These are phyloP conservation scores for Discoglossus pictus DNA, from an alignment of 2,797 vertebrate genomes.

Conservation along the genomic window DNA sequence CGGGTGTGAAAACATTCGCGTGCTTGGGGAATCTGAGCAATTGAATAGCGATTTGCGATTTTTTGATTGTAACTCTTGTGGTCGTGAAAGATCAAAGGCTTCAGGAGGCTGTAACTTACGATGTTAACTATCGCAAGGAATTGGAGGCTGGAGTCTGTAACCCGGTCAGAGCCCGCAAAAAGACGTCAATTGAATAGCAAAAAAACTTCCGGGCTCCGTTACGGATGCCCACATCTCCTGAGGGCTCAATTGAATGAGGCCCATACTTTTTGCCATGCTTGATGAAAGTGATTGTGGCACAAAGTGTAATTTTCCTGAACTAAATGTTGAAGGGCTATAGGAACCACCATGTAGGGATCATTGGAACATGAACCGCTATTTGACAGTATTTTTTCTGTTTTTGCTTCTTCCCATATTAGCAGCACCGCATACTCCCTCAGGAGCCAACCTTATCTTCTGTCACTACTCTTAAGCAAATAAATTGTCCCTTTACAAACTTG, in stretches of 20 bases:
- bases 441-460: background rate
- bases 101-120: too few relatives aligned
- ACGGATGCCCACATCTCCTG: too few relatives aligned
- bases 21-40: too few relatives aligned
- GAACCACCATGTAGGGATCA: constrained; percentile 1
- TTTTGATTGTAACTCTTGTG: too few relatives aligned
- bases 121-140: background rate
- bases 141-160: constrained; percentile 1
- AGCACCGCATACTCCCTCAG: background rate
- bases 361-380: background rate
- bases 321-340: constrained; percentile 11
- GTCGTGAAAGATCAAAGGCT: too few relatives aligned
- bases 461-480: background rate
- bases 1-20: too few relatives aligned
- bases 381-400: constrained; percentile 6
- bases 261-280: background rate
- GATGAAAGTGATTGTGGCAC: background rate
- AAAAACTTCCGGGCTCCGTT: too few relatives aligned
- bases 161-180: too few relatives aligned
- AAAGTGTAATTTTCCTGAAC: background rate
- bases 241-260: too few relatives aligned
- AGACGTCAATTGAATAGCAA: too few relatives aligned
- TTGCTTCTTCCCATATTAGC: background rate
- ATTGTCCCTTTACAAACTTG: background rate
- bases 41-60: too few relatives aligned